Base-by-base conservation (phyloP, 2,113 vertebrate genomes). In the Rhea americana region DNA sequence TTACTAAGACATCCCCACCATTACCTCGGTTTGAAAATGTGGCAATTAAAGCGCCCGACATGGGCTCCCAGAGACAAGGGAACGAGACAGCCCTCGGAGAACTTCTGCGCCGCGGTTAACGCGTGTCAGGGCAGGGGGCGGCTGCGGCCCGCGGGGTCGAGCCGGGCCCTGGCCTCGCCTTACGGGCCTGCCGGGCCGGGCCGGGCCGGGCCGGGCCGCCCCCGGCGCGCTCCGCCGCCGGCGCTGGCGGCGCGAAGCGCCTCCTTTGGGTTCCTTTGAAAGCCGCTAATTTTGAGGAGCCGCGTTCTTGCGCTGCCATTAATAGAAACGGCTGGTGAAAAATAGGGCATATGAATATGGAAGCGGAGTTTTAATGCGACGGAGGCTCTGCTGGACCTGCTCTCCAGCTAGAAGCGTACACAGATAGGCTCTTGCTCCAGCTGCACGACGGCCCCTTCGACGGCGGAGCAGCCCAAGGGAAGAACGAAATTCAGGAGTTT, bases 21-120 rank as follows among this genome's bases (percentile, higher is more conserved):
- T 99, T 99, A 98, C 98, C 98, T 98, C 97, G 97, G 98, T 98
- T 98, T 98, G 98, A 98, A 99, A 99, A 99, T 98, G 98, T 98
- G 98, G 98, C 99, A 99, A 99, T 99, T 99, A 99, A 99, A 99
- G 98, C 94, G 97, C 98, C 98, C 98, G 98, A 98, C 98, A 96
- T 98, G 98, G 93, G 97, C 98, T 99, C 97, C 97, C 98, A 77
- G 96, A 98, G 98, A 98, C 98, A 93, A 97, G 97, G 93, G 97
- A 98, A 98, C 98, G 97, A 98, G 98, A 97, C 97, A 98, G 97
- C 97, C 97, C 98, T 98, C 97, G 95, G 94, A 98, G 98, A 98
- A 98, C 97, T 97, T 97, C 95, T 97, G 97, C 98, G 98, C 98
- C 98, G 94, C 95, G 97, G 98, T 97, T 98, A 98, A 98, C 98